Evolutionary conservation across 2,113 vertebrate species (phyloP).

Genomic region (Oceanodroma tethys): DNA sequence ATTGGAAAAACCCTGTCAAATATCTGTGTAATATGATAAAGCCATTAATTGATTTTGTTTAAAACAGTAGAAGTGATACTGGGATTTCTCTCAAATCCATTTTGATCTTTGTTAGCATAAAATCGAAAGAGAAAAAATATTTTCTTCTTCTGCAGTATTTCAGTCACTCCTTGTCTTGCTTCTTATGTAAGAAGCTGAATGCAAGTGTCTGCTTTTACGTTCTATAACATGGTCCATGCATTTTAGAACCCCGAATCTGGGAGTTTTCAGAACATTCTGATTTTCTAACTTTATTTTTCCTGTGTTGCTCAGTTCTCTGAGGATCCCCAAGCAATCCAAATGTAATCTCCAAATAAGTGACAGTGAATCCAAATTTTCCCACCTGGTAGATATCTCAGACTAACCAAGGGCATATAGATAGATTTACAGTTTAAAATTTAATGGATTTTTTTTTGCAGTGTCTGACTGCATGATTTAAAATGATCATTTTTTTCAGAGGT

Average conservation of each 20-base stretch:
- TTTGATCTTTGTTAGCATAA: not conserved
- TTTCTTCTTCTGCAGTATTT: not conserved
- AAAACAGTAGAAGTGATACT: constrained; percentile 17
- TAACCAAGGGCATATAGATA: not conserved
- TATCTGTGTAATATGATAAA: not conserved
- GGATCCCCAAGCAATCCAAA: not conserved
- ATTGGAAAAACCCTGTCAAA: not conserved
- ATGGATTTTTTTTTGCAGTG: not conserved
- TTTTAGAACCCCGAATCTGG: not conserved
- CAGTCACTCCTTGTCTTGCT: not conserved
- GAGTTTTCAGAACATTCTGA: not conserved
- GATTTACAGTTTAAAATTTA: not conserved
- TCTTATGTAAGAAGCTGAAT: not conserved
- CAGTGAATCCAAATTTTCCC: not conserved
- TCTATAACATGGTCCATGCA: not conserved
- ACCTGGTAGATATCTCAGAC: not conserved
- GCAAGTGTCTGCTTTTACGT: not conserved
- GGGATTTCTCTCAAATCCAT: constrained; percentile 29
- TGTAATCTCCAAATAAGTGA: not conserved
- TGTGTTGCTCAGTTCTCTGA: not conserved
- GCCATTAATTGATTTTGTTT: constrained; percentile 30
- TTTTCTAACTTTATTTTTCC: not conserved
- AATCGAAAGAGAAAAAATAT: not conserved
- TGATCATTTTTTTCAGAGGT: not conserved
- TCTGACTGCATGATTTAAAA: not conserved